Base-by-base conservation (phyloP, 2,113 vertebrate species). In the Nansenia antarctica region DNA sequence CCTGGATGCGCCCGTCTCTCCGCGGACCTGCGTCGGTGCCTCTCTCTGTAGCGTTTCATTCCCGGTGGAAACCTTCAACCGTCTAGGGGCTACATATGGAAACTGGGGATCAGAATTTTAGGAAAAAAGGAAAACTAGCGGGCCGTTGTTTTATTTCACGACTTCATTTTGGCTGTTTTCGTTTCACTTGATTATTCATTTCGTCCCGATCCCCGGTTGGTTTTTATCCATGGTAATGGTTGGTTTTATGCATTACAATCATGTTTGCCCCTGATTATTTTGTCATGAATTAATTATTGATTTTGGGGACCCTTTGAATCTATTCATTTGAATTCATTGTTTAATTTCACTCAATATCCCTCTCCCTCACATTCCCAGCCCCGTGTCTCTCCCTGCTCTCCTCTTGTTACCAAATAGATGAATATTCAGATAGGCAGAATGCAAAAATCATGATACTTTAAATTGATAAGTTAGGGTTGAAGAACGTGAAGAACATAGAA, bases 41-140 rank as follows among this genome's bases (percentile, higher is more conserved):
- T 92, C 91, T 86, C 93, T 91, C 90, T 88, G 29, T 47, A 90
- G 86, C 79, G 89, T 89, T 86, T 91, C 79, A 85, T 92, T 93
- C 93, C 89, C 93, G 92, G 90, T 91, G 93, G 94, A 94, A 92
- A 92, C 90, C 91, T 88, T 93, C 92, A 91, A 93, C 93, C 93
- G 94, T 94, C 92, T 96, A 96, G 94, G 91, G 90, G 92, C 93
- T 94, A 95, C 96, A 90, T 95, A 97, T 98, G 96, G 96, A 98
- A 98, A 96, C 96, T 94, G 96, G 94, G 93, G 95, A 98, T 89
- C 96, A 93, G 91, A 98, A 98, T 98, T 98, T 98, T 98, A 98
- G 95, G 87, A 97, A 98, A 95, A n/a, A 98, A 95, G 95, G 92
- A 82, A 79, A 88, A 93, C 93, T 94, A 95, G 91, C 80, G 67